phyloP scores from a whole-genome alignment of 2,113 vertebrate species.

The Sterna hirundo region DNA sequence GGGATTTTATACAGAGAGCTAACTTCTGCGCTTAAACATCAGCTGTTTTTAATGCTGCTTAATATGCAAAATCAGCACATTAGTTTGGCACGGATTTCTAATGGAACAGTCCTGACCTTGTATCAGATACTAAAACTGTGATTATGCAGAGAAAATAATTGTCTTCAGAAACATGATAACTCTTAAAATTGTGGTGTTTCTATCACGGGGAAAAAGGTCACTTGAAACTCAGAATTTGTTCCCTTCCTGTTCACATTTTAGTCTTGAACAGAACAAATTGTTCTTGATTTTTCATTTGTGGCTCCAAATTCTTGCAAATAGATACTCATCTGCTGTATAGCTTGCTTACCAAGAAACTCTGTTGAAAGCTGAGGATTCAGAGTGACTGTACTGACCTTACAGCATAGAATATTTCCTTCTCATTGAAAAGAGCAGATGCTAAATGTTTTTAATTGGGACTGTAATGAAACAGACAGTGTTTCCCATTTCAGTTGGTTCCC shows the following conservation, averaged over 20 bases:
- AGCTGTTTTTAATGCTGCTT: constrained; percentile 2
- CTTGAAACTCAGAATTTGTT: background rate
- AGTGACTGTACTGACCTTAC: background rate
- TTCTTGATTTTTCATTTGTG: background rate
- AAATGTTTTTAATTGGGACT: background rate
- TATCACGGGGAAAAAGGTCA: background rate
- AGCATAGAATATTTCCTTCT: background rate
- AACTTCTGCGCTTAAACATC: background rate
- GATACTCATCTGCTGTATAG: background rate
- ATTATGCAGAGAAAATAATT: background rate
- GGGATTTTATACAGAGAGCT: background rate
- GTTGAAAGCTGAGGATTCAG: background rate
- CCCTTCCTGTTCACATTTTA: background rate
- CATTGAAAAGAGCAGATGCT: background rate
- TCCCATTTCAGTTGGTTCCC: background rate
- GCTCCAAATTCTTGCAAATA: background rate
- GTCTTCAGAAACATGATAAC: background rate
- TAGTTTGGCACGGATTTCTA: background rate
- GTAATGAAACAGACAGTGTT: background rate
- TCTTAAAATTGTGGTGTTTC: background rate
- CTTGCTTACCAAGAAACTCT: background rate
- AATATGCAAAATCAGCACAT: background rate
- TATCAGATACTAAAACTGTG: background rate
- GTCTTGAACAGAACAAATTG: background rate
- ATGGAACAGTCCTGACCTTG: background rate